A percentile compares a stretch with the other conserved stretches of the same genome.
These are phyloP conservation scores for Liparis tanakae DNA, from an alignment of 2,797 vertebrate genomes.

Conservation along the genomic window DNA sequence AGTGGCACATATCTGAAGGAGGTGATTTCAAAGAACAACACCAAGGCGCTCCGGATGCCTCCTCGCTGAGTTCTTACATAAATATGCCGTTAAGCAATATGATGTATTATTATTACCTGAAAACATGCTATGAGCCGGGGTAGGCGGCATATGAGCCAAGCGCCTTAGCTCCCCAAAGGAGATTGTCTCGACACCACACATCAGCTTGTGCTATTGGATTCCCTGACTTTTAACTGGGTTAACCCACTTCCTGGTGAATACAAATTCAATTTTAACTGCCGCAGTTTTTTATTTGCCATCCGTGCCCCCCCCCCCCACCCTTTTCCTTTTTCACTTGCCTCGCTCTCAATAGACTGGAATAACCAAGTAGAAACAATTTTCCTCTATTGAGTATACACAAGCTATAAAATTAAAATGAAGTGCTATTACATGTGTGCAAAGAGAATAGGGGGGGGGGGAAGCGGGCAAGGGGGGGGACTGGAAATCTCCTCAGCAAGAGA, in stretches of 20 bases:
- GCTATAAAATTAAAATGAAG: constrained; percentile 86
- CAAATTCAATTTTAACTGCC: constrained; percentile 88
- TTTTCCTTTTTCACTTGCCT: constrained; percentile 65
- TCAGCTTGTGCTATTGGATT: constrained; percentile 85
- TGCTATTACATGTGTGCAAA: constrained; percentile 79
- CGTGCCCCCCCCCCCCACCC: constrained; percentile 29
- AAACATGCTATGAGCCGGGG: constrained; percentile 79
- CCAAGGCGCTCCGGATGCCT: constrained; percentile 69
- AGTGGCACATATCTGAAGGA: constrained; percentile 74
- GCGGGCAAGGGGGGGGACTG: constrained; percentile 7
- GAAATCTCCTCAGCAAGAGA: constrained; percentile 36
- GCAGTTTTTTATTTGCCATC: constrained; percentile 82
- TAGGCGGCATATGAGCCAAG: constrained; percentile 77
- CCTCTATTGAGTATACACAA: constrained; percentile 83
- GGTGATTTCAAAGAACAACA: constrained; percentile 81
- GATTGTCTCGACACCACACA: constrained; percentile 82
- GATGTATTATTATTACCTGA: constrained; percentile 85
- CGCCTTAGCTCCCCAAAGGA: constrained; percentile 81
- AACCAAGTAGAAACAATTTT: constrained; percentile 84
- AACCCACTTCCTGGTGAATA: constrained; percentile 88
- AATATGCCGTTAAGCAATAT: constrained; percentile 81
- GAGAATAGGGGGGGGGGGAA: constrained; percentile 10
- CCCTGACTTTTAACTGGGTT: constrained; percentile 87
- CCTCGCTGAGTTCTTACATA: constrained; percentile 75
- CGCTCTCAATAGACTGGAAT: constrained; percentile 83